A percentile compares a stretch with the other conserved stretches of the same genome.
These are phyloP conservation scores for Lophius americanus DNA, from an alignment of 2,797 vertebrate species.

Conservation along the genomic window DNA sequence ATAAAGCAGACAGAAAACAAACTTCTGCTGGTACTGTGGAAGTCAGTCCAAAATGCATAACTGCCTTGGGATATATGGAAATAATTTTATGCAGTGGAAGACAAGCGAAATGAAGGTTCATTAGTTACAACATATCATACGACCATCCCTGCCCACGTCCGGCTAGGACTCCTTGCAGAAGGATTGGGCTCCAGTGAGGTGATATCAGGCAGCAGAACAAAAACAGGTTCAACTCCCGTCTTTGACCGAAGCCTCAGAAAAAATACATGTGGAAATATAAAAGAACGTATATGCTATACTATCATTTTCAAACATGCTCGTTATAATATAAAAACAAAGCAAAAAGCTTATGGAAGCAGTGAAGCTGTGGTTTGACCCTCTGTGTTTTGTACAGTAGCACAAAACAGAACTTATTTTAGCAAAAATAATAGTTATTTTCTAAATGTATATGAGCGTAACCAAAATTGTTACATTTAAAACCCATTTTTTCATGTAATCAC, in stretches of 20 bases:
- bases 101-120: slow-evolving; percentile 23
- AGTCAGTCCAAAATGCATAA: slow-evolving; percentile 22
- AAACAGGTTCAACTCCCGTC: slow-evolving; percentile 13
- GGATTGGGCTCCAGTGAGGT: slow-evolving; percentile 63
- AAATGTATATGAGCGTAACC: too few relatives aligned
- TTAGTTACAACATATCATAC: slow-evolving; percentile 42
- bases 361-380: slow-evolving; percentile 5
- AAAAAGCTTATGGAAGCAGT: slow-evolving; percentile 45
- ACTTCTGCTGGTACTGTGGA: slow-evolving; percentile 1
- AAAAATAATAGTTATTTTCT: too few relatives aligned
- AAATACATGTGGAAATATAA: slow-evolving; percentile 31
- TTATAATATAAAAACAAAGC: slow-evolving; percentile 39
- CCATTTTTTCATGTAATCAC: too few relatives aligned
- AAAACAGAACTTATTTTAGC: slow-evolving; percentile 3
- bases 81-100: neutral
- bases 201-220: slow-evolving; percentile 29
- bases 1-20: slow-evolving; percentile 17
- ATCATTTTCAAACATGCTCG: slow-evolving; percentile 50
- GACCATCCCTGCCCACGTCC: slow-evolving; percentile 55
- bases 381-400: slow-evolving; percentile 14
- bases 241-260: slow-evolving; percentile 27
- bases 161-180: slow-evolving; percentile 32
- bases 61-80: slow-evolving; percentile 12
- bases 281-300: slow-evolving; percentile 42
- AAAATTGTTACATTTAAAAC: too few relatives aligned